Evolutionary conservation across 1,140 invertebrate genomes (phyloP), one percentile per base, ranked within the genome.

Genomic region (Drosophila insularis): DNA sequence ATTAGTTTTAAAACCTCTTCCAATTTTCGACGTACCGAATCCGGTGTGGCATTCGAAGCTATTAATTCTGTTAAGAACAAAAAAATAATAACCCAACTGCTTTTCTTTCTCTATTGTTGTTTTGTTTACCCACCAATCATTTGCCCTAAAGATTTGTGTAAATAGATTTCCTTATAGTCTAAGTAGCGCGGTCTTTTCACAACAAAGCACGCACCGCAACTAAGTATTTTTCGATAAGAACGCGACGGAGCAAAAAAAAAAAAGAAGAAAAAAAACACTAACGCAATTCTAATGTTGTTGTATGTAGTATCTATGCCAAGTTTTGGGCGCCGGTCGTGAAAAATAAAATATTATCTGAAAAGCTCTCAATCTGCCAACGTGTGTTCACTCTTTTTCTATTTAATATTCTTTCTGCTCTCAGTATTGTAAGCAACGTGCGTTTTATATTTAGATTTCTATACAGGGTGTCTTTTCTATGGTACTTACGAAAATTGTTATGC

Each of bases 401-500:
- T 27, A 27, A 27, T 27, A 27, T 39, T 61, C 23, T 27, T n/a
- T n/a, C n/a, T 35, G n/a, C 43, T 50, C 43, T 50, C 43, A 50
- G 43, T 50, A 35, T 11, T 61, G 59, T 21, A 4, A 8, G 1
- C 27, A 56, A 68, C 64, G 79, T 84, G 82, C 78, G 79, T 87
- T 87, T 79, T 64, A 73, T 84, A 89, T 65, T 80, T 89, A 87
- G 84, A 68, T 71, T 39, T 6, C 1, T 5, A 46, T 23, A 61
- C 37, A 43, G 37, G 19, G 10, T 17, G 6, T 37, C 11, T 11
- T 8, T 3, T 21, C 17, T 21, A 11, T 17, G 1, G 4, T 11
- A 94, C 94, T 95, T 93, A 98, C 97, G 96, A 89, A 98, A 97
- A 56, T 95, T 95, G 78, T 97, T 97, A 19, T 95, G 95, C 13